Evolutionary conservation across 1,140 invertebrate species (phyloP), one percentile per base, ranked within the genome.

Genomic region (Oryctes rhinoceros): DNA sequence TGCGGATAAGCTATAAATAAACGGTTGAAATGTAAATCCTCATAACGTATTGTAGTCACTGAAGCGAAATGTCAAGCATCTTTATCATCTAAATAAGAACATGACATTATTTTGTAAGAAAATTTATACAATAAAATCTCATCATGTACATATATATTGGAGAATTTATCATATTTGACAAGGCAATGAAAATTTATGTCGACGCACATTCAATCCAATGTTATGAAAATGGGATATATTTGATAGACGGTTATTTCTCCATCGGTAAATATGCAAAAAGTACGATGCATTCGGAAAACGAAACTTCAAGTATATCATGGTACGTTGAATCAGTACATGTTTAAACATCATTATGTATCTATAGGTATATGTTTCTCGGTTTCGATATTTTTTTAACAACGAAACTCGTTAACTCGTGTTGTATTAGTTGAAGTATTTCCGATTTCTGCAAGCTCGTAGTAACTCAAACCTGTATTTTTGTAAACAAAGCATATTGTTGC

Each of bases 101-200:
- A 53, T 53, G 49, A 53, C 49, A n/a, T 53, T 53, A 53, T 53
- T 53, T 53, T 53, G 49, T 53, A 11, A 53, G 49, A 53, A 53
- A 53, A 53, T 53, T n/a, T 53, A 53, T 53, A 53, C 49, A 53
- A 53, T 53, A 53, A 53, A 53, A 53, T 53, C 49, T 53, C 49
- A 53, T 53, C 49, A 53, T 53, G 49, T n/a, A n/a, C n/a, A n/a
- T 53, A n/a, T 53, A 53, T 53, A 53, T 53, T n/a, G 49, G n/a
- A 53, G n/a, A 53, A 53, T 53, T 53, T 53, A 53, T 53, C 49
- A 53, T 53, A 53, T 53, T 53, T 53, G 49, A 53, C 49, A 53
- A 53, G 49, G 11, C 49, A 53, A 53, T 53, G 49, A 53, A 53
- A 53, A 11, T 53, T 53, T 53, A 53, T 53, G 49, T 53, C n/a